Percentiles rank a stretch among this genome's conserved stretches.
phyloP scores from a whole-genome alignment of 2,797 vertebrate genomes.

The Valencia hispanica region DNA sequence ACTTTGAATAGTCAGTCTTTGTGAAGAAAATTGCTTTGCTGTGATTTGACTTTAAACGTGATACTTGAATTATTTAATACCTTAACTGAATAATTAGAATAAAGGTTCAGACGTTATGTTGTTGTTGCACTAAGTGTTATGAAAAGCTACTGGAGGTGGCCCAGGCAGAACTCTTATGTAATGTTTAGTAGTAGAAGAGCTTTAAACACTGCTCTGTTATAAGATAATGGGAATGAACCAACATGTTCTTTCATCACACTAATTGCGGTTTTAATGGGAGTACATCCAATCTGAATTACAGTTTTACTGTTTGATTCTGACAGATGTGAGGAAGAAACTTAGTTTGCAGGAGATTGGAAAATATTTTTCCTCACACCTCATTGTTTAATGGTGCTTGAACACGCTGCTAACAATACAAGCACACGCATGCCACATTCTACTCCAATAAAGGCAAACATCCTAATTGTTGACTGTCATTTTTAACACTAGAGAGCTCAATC shows the following conservation, averaged over 20 bases:
- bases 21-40: slow-evolving; percentile 26
- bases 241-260: slow-evolving; percentile 41
- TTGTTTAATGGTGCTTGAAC: slow-evolving; percentile 10
- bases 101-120: slow-evolving; percentile 64
- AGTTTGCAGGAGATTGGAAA: slow-evolving; percentile 16
- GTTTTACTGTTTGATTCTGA: slow-evolving; percentile 36
- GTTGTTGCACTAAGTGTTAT: slow-evolving; percentile 56
- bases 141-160: slow-evolving; percentile 38
- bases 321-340: slow-evolving; percentile 30
- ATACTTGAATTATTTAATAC: slow-evolving; percentile 58
- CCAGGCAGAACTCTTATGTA: not conserved
- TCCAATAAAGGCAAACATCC: slow-evolving; percentile 17
- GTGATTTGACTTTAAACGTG: slow-evolving; percentile 61
- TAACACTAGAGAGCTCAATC: slow-evolving; percentile 43
- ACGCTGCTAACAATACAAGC: slow-evolving; percentile 11
- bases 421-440: slow-evolving; percentile 12
- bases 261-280: slow-evolving; percentile 39
- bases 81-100: slow-evolving; percentile 69
- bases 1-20: slow-evolving; percentile 57
- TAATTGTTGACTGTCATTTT: slow-evolving; percentile 23
- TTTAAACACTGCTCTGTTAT: slow-evolving; percentile 39
- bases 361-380: slow-evolving; percentile 2
- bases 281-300: slow-evolving; percentile 28
- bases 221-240: slow-evolving; percentile 30
- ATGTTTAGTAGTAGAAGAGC: slow-evolving; percentile 41